Percentiles rank a stretch among this genome's conserved stretches.
These are phyloP conservation scores for Pitta sordida DNA, from an alignment of 2,113 vertebrate species.

Conservation along the genomic window DNA sequence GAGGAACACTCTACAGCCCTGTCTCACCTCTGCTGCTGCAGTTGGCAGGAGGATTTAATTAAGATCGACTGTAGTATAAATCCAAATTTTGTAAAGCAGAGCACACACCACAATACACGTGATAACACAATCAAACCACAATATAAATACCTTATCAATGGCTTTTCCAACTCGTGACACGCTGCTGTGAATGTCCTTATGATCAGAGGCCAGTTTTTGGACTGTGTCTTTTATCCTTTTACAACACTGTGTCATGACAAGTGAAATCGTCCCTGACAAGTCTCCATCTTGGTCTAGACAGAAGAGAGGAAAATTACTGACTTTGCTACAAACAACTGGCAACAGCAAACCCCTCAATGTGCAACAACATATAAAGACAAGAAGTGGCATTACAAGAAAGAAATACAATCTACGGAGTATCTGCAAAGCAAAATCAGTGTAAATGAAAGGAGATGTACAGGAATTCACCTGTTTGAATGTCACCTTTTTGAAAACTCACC, in stretches of 20 bases:
- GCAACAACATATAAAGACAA: not conserved
- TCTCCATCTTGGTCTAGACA: constrained; percentile 79
- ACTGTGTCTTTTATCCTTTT: constrained; percentile 87
- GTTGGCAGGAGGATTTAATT: not conserved
- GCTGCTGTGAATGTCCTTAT: constrained; percentile 87
- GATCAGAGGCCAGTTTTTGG: constrained; percentile 83
- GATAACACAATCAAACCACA: not conserved
- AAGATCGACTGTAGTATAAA: not conserved
- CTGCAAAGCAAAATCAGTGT: not conserved
- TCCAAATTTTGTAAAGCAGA: not conserved
- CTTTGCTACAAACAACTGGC: not conserved
- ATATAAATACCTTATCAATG: constrained; percentile 80
- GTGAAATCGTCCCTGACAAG: constrained; percentile 82
- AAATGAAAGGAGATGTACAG: not conserved
- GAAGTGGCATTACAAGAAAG: not conserved
- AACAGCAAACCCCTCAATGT: not conserved
- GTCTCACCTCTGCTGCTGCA: not conserved
- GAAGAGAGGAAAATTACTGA: not conserved
- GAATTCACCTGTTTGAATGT: not conserved
- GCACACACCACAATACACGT: not conserved
- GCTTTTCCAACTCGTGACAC: constrained; percentile 86
- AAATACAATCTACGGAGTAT: not conserved
- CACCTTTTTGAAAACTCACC: not conserved
- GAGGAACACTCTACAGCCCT: not conserved
- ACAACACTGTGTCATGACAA: constrained; percentile 85